Conservation (phyloP, 1,140 invertebrate species). For the Thrips palmi region DNA sequence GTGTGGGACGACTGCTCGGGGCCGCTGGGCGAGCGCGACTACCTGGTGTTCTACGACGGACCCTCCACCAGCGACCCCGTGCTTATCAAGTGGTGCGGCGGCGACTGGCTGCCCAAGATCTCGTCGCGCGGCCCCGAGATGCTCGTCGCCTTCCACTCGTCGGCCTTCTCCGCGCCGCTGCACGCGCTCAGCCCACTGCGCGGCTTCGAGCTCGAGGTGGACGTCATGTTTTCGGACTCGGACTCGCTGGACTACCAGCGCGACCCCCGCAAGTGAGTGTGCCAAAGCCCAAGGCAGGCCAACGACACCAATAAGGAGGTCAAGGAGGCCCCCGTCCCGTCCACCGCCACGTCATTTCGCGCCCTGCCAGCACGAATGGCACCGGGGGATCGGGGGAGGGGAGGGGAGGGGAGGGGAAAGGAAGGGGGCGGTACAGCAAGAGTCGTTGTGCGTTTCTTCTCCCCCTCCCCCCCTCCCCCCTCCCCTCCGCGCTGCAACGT, state of each 20-base stretch:
- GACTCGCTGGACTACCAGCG: constrained; percentile 51
- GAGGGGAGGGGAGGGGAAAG: too few species aligned
- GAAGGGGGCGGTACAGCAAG: too few species aligned
- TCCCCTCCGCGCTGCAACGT: too few species aligned
- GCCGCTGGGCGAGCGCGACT: constrained; percentile 60
- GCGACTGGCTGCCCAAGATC: constrained; percentile 56
- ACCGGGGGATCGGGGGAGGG: too few species aligned
- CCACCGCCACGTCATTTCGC: too few species aligned
- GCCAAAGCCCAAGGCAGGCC: too few species aligned
- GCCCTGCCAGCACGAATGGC: too few species aligned
- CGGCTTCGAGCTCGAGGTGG: constrained; percentile 64
- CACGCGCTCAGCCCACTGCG: constrained; percentile 42
- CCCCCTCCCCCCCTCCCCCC: too few species aligned
- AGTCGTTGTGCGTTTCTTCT: too few species aligned
- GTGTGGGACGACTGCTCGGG: constrained; percentile 70
- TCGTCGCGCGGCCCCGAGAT: constrained; percentile 56
- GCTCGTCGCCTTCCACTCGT: constrained; percentile 74
- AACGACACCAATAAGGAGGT: too few species aligned
- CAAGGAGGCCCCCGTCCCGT: too few species aligned
- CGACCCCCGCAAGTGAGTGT: constrained; percentile 29
- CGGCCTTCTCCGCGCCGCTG: constrained; percentile 50
- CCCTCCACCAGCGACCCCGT: constrained; percentile 57
- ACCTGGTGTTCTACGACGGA: constrained; percentile 73
- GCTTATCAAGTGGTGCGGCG: constrained; percentile 70
- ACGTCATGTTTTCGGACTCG: constrained; percentile 71